Evolutionary conservation across 1,140 invertebrate genomes (phyloP).

Genomic region (Sycophaga agraensis): DNA sequence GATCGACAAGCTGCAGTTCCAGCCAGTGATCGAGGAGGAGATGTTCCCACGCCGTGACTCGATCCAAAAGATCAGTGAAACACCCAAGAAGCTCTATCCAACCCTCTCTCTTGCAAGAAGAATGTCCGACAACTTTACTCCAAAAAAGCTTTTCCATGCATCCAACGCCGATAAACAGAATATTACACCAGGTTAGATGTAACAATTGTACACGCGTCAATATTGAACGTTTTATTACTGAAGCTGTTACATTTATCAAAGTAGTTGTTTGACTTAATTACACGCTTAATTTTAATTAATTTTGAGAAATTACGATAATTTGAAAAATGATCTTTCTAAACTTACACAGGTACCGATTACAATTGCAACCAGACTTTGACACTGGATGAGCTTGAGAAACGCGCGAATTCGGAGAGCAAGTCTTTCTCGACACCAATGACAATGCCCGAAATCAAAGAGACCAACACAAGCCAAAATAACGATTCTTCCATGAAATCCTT

Average conservation of each 20-base stretch:
- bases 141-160: constrained; percentile 1
- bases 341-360: neutral
- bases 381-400: neutral
- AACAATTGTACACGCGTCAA: no score
- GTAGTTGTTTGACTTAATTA: no score
- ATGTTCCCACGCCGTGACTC: neutral
- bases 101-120: neutral
- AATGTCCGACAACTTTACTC: constrained; percentile 7
- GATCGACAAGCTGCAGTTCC: constrained; percentile 4
- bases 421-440: neutral
- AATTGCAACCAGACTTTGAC: neutral
- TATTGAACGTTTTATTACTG: no score
- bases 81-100: constrained; percentile 9
- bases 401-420: neutral
- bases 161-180: no score
- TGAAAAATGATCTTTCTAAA: no score
- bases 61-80: neutral
- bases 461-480: neutral
- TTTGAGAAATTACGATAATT: no score
- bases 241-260: no score
- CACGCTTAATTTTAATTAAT: no score
- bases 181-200: no score
- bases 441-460: neutral
- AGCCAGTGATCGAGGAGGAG: neutral
- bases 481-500: neutral